Base-by-base conservation (phyloP, 2,797 vertebrate species). In the Sus cebifrons region DNA sequence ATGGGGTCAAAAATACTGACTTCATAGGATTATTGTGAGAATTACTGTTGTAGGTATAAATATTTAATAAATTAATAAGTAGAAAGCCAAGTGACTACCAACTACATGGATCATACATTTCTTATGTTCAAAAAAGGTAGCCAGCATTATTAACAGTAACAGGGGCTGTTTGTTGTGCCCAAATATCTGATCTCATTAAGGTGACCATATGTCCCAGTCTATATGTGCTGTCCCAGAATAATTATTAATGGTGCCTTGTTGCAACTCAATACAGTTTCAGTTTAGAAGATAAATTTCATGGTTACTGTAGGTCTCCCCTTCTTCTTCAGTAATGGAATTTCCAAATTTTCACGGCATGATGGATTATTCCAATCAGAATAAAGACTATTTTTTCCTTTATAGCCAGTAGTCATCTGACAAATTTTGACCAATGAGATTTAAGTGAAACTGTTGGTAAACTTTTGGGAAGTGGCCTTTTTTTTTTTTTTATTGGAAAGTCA, bases 201-300 rank as follows among this genome's bases (percentile, higher is more conserved):
- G 9, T n/a, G n/a, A 36, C 20, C 5, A 4, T n/a, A 75, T 23
- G 11, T 86, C 25, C 32, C 16, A 18, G 12, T 49, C 56, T 25
- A 16, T 25, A 8, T 44, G 11, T 88, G 44, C 18, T 15, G 3
- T 73, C 15, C 32, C 90, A 32, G 67, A 6, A 23, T 85, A 21
- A 56, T 85, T 67, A 73, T n/a, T 78, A 83, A 68, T 87, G 77
- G 44, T 36, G 10, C 12, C 8, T 9, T 74, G 13, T 49, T 82
- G 2, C 71, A 70, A 15, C 10, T 64, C 75, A 44, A 2, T 15
- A 49, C 6, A 17, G 29, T 52, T 32, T 58, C 65, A 54, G 3
- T 79, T 74, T 86, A 71, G 75, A 94, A 83, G 58, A 52, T 65
- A 70, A 95, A 32, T 89, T 64, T 64, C 44, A 44, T 65, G 9